Evolutionary conservation across 35 echinoderm and acorn worm species (phyloP), one percentile per base, ranked within the genome.

Genomic region (Ophioderma brevispina): DNA sequence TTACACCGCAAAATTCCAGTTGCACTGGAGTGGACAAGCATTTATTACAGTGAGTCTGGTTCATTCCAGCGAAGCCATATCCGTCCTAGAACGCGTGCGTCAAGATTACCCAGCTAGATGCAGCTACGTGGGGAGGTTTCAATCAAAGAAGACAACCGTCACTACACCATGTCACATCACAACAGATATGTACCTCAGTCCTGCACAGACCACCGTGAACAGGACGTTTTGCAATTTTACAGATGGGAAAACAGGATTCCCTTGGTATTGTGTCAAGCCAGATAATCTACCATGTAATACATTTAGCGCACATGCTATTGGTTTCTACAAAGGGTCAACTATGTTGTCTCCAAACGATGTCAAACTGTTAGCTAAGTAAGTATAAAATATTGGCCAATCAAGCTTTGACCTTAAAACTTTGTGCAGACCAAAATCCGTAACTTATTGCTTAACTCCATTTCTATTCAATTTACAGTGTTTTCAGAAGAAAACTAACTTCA

Each of bases 11-110:
- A 31, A 38, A 31, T 91, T 91, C 36, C 84, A 50, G 17, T 36
- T 92, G 32, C 25, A 40, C 18, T 92, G 90, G 90, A 35, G 18
- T n/a, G 90, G 90, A 6, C n/a, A 32, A 15, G 40, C 86, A 28
- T 32, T 39, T 6, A 36, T 92, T 3, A 19, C 17, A 28, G 90
- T 85, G 10, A 39, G 23, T 21, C 36, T 92, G 19, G 83, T 92
- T 1, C 90, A 92, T 70, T 78, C 90, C 13, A 86, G 90, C 36
- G 90, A 92, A 64, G 90, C 82, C 19, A 42, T 92, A 13, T 13
- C 39, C 13, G 18, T 86, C 17, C 30, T 92, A 31, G 14, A 52
- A 75, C 46, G 56, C 15, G 19, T 15, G 13, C 81, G 81, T 4
- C 38, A 83, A 14, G 15, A 37, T 10, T 37, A 28, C 13, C 81